Evolutionary conservation across 30 jellyfish, hydroid and myxozoan genomes (phyloP).

Genomic region (Morbakka virulenta): DNA sequence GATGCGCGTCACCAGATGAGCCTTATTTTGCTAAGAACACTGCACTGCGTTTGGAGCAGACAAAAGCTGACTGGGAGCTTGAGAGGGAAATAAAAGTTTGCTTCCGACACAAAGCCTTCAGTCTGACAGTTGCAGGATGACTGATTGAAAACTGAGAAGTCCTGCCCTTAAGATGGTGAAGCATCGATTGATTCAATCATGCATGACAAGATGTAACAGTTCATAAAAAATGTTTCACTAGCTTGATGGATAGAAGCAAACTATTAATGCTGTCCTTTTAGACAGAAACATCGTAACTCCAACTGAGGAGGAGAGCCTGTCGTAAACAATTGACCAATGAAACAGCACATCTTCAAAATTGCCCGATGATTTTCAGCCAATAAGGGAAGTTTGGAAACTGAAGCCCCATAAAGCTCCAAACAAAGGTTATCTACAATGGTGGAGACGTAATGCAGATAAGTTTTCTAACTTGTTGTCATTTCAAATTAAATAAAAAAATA

Average conservation of each 20-base stretch:
- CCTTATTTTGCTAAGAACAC: constrained; percentile 35
- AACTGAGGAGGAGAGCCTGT: constrained; percentile 14
- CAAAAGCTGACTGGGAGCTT: constrained; percentile 22
- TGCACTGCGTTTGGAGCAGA: constrained; percentile 23
- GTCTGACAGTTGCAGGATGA: constrained; percentile 42
- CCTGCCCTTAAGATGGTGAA: constrained; percentile 30
- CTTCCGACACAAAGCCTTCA: constrained; percentile 41
- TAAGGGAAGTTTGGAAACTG: too few species aligned
- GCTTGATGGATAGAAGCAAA: constrained; percentile 30
- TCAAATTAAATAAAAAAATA: too few species aligned
- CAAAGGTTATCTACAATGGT: too few species aligned
- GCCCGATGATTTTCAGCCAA: too few species aligned
- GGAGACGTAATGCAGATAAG: too few species aligned
- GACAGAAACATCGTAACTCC: constrained; percentile 4
- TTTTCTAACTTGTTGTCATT: too few species aligned
- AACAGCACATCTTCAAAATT: constrained; percentile 18
- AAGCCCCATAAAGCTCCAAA: too few species aligned
- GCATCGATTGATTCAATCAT: constrained; percentile 35
- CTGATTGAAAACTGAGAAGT: constrained; percentile 36
- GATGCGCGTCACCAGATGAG: constrained; percentile 42
- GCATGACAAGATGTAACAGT: constrained; percentile 59
- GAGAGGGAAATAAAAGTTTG: constrained; percentile 30
- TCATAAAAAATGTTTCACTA: constrained; percentile 35
- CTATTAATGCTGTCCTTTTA: constrained; percentile 15
- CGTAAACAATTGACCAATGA: constrained; percentile 24